Evolutionary conservation across 2,888 invertebrate species (phyloP).

Genomic region (Notodonta dromedarius): DNA sequence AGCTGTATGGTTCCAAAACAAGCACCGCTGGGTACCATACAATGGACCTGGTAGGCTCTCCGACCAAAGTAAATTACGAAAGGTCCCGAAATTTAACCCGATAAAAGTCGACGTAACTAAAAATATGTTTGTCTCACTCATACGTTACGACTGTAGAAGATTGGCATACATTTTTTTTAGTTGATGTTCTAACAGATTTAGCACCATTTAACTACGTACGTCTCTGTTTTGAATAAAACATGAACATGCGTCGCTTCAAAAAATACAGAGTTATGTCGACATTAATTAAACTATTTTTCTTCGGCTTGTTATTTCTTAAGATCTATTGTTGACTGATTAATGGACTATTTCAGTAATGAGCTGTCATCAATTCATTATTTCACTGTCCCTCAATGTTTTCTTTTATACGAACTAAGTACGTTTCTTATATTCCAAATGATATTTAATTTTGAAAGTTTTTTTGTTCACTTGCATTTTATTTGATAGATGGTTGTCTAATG

Average conservation of each 20-base stretch:
- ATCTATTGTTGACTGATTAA: constrained; percentile 26
- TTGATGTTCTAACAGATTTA: no score
- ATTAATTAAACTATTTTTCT: constrained; percentile 26
- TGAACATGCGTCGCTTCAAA: neutral
- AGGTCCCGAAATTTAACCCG: no score
- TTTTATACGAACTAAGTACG: neutral
- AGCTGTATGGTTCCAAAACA: no score
- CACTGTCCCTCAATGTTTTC: neutral
- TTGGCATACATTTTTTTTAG: no score
- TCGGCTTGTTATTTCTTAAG: constrained; percentile 13
- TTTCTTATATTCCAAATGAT: neutral
- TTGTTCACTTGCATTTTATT: neutral
- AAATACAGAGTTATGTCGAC: neutral
- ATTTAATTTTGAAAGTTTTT: neutral
- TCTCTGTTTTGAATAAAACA: neutral
- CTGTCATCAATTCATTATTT: constrained; percentile 22
- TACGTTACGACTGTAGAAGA: no score
- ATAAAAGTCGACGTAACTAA: no score
- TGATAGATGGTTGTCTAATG: neutral
- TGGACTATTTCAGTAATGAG: constrained; percentile 23
- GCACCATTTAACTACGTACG: no score
- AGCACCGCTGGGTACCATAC: no score
- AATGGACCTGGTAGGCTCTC: no score
- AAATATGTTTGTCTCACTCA: no score
- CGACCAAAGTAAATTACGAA: no score